These are phyloP conservation scores for Patella ulyssiponensis DNA, from an alignment of 2,888 invertebrate genomes.

Conservation along the genomic window DNA sequence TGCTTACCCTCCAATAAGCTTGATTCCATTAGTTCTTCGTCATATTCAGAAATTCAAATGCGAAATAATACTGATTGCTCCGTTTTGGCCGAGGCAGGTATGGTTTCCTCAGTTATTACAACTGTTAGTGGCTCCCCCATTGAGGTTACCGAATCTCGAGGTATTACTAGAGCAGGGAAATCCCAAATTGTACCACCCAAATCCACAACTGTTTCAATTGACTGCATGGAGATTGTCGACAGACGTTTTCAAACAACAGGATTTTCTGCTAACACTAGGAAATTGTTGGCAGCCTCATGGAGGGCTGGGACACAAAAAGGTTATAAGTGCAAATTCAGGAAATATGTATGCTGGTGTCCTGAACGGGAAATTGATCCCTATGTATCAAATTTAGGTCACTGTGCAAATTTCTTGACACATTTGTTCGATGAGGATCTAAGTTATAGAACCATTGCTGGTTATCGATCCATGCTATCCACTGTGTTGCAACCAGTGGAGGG, in stretches of 20 bases:
- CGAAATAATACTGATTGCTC: constrained; percentile 12
- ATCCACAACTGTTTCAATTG: constrained; percentile 28
- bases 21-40: constrained; percentile 17
- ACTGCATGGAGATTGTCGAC: constrained; percentile 40
- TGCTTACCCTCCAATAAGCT: constrained; percentile 25
- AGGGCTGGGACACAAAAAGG: constrained; percentile 36
- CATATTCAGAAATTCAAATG: constrained; percentile 22
- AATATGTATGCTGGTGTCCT: constrained; percentile 41
- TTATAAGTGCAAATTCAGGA: constrained; percentile 30
- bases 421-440: not conserved
- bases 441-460: not conserved
- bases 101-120: constrained; percentile 32
- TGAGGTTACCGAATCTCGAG: constrained; percentile 21
- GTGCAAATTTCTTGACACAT: not conserved
- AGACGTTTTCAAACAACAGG: constrained; percentile 30
- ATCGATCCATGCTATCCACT: not conserved
- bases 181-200: constrained; percentile 32
- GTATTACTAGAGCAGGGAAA: constrained; percentile 33
- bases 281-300: constrained; percentile 35
- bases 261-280: constrained; percentile 34
- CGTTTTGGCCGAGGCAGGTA: constrained; percentile 19
- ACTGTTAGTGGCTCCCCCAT: constrained; percentile 26
- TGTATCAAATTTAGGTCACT: constrained; percentile 8
- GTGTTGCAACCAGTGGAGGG: not conserved
- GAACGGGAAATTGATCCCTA: constrained; percentile 32